Evolutionary conservation across 2,797 vertebrate species (phyloP).

Genomic region (Phrynocephalus guinanensis): DNA sequence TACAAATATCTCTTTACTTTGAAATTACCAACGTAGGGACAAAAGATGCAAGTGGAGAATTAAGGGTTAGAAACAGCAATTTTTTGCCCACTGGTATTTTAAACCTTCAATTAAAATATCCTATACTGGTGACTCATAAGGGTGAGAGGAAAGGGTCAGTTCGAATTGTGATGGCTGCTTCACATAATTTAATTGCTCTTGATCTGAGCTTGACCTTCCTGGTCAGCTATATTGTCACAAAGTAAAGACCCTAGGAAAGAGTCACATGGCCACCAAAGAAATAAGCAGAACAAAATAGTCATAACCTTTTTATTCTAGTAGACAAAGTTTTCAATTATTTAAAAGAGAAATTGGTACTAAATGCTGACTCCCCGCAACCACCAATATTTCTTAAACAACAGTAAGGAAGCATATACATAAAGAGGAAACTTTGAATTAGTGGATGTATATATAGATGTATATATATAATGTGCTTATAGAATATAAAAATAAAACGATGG

Average conservation of each 20-base stretch:
- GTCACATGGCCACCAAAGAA: neutral
- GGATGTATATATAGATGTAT: too few species aligned
- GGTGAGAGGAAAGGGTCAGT: slow-evolving; percentile 4
- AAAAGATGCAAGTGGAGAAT: neutral
- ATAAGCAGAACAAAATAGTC: slow-evolving; percentile 2
- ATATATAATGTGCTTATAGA: too few species aligned
- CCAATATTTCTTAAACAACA: neutral
- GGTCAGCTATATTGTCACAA: slow-evolving; percentile 19
- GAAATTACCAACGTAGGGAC: neutral
- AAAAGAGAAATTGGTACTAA: neutral
- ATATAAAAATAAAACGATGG: too few species aligned
- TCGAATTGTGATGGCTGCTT: slow-evolving; percentile 10
- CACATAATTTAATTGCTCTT: slow-evolving; percentile 27
- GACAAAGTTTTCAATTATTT: neutral
- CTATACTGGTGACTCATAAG: neutral
- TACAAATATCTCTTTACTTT: neutral
- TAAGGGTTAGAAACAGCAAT: neutral
- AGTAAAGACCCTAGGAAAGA: slow-evolving; percentile 1
- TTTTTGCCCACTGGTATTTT: slow-evolving; percentile 25
- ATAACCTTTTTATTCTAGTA: neutral
- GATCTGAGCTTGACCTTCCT: slow-evolving; percentile 24
- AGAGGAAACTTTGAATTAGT: too few species aligned
- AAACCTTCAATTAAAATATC: slow-evolving; percentile 30
- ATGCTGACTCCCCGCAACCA: neutral
- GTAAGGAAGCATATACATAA: neutral